These are phyloP conservation scores for Peucedramus taeniatus DNA, from an alignment of 2,113 vertebrate species.

Conservation along the genomic window DNA sequence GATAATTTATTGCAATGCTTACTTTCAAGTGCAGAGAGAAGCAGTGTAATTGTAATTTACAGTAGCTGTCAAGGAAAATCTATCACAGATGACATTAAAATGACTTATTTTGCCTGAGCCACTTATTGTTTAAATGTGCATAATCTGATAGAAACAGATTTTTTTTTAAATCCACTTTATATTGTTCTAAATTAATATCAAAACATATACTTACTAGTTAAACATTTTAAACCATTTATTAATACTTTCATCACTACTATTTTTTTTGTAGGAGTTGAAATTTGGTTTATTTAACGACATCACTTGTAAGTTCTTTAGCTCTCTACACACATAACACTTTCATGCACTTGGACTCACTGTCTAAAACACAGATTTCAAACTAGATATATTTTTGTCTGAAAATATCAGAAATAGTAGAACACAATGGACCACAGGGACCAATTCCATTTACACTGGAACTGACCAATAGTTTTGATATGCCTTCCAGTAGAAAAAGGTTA, in stretches of 20 bases:
- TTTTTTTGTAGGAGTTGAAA: conserved; percentile 56
- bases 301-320: conserved; percentile 30
- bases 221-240: conserved; percentile 76
- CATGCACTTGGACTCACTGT: background rate
- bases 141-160: conserved; percentile 81
- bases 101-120: conserved; percentile 85
- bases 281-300: conserved; percentile 64
- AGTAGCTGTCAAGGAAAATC: conserved; percentile 84
- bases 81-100: conserved; percentile 84
- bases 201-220: conserved; percentile 80
- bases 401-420: background rate
- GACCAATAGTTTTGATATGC: background rate
- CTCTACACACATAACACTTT: conserved; percentile 8
- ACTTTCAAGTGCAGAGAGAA: conserved; percentile 79
- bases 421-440: background rate
- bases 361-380: conserved; percentile 27
- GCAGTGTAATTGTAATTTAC: conserved; percentile 85
- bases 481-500: background rate
- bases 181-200: conserved; percentile 82
- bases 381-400: conserved; percentile 24
- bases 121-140: conserved; percentile 84
- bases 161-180: conserved; percentile 65
- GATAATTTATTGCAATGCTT: conserved; percentile 87
- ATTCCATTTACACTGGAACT: background rate
- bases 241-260: conserved; percentile 69